These are phyloP conservation scores for Coendou prehensilis DNA, from an alignment of 2,797 vertebrate genomes.

Conservation along the genomic window DNA sequence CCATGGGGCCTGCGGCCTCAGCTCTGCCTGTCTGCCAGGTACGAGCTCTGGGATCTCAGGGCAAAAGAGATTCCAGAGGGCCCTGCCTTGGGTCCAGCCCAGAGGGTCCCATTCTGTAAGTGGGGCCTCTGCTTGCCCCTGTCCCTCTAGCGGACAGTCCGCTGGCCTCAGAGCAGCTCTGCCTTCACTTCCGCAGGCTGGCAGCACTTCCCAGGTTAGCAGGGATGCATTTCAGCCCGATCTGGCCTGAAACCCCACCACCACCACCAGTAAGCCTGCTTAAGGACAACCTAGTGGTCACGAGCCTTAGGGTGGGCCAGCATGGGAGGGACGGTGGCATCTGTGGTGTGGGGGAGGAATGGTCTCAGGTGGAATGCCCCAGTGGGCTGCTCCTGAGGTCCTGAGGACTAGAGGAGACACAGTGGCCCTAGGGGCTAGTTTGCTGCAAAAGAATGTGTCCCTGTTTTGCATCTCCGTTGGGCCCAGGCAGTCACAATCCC, in stretches of 20 bases:
- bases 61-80: not conserved
- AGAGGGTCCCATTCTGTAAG: not conserved
- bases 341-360: not conserved
- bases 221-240: not conserved
- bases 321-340: not conserved
- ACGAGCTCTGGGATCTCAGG: not conserved
- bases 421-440: not conserved
- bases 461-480: not conserved
- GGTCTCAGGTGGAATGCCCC: not conserved
- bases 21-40: not conserved
- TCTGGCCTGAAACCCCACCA: not conserved
- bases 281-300: not conserved
- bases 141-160: not conserved
- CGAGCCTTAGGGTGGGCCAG: not conserved
- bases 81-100: too few species aligned
- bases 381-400: too few species aligned
- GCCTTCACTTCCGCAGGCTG: not conserved
- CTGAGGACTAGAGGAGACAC: not conserved
- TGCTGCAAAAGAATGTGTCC: not conserved
- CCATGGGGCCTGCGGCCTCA: not conserved
- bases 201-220: not conserved
- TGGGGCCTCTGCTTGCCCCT: not conserved
- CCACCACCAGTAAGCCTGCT: not conserved
- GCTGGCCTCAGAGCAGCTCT: not conserved
- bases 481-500: not conserved